These are phyloP conservation scores for Synergus gifuensis DNA, from an alignment of 2,888 invertebrate species.

Conservation along the genomic window DNA sequence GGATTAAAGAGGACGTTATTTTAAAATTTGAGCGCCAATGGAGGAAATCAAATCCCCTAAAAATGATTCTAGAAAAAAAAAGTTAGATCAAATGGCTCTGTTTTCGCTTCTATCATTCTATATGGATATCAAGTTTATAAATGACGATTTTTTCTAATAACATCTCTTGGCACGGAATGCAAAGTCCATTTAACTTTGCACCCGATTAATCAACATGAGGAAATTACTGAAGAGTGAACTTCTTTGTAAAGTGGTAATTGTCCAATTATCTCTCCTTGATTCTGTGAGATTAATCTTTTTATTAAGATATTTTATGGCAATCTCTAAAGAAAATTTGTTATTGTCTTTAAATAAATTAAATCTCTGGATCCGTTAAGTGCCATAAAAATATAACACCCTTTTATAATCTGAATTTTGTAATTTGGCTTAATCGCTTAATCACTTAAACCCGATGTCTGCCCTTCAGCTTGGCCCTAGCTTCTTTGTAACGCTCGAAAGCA, in stretches of 20 bases:
- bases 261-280: slow-evolving; percentile 30
- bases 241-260: slow-evolving; percentile 8
- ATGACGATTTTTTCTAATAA: slow-evolving; percentile 56
- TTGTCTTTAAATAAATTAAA: not conserved
- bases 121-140: slow-evolving; percentile 62
- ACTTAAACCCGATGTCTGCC: slow-evolving; percentile 49
- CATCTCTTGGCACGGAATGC: slow-evolving; percentile 48
- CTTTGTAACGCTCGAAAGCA: slow-evolving; percentile 66
- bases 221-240: slow-evolving; percentile 13
- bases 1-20: not conserved
- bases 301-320: not conserved
- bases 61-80: not conserved
- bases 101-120: slow-evolving; percentile 59
- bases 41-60: not conserved
- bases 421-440: slow-evolving; percentile 43
- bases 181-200: slow-evolving; percentile 69
- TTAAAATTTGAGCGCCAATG: not conserved
- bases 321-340: not conserved
- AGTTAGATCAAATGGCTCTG: slow-evolving; percentile 44
- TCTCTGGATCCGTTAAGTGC: not conserved
- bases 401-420: not conserved
- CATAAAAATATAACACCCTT: slow-evolving; percentile 15
- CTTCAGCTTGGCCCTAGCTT: slow-evolving; percentile 63
- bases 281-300: not conserved
- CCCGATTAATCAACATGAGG: slow-evolving; percentile 66